These are phyloP conservation scores for Chrysogorgia sp. DNA, from an alignment of 92 coral and sea anemone species.

Conservation along the genomic window DNA sequence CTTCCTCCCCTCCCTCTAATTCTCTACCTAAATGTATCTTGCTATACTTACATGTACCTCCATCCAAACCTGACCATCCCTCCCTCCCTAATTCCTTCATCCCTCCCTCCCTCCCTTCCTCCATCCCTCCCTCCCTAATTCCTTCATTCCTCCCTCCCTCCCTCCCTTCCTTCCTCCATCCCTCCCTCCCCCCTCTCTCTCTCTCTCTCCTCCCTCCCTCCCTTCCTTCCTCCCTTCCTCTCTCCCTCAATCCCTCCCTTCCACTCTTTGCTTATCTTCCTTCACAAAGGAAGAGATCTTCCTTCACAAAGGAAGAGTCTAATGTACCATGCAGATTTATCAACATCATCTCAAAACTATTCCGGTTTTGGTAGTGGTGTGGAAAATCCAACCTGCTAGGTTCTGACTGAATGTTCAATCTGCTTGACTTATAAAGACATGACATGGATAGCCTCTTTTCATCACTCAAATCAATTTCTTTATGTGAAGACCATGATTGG, in stretches of 20 bases:
- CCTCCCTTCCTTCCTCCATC: background rate
- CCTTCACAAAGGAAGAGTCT: background rate
- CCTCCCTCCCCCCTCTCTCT: background rate
- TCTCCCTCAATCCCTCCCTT: background rate
- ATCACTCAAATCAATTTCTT: constrained; percentile 20
- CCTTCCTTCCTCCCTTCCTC: background rate
- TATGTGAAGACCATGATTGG: constrained; percentile 4
- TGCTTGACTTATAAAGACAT: constrained; percentile 68
- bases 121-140: background rate
- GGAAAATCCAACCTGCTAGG: constrained; percentile 19
- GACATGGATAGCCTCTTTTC: constrained; percentile 47
- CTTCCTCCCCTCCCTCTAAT: background rate
- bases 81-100: too few relatives aligned
- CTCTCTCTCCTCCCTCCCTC: background rate
- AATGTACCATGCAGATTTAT: background rate
- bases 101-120: too few relatives aligned
- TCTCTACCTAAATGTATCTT: too few relatives aligned
- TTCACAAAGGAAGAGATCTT: background rate
- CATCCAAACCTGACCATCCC: too few relatives aligned
- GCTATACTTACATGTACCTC: too few relatives aligned
- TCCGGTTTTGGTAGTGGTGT: background rate
- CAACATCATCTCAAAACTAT: background rate
- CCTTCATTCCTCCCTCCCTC: background rate
- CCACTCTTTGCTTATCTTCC: too few relatives aligned
- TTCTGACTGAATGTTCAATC: constrained; percentile 75